Conservation (phyloP, 2,797 vertebrate genomes). For the Coregonus sp. region DNA sequence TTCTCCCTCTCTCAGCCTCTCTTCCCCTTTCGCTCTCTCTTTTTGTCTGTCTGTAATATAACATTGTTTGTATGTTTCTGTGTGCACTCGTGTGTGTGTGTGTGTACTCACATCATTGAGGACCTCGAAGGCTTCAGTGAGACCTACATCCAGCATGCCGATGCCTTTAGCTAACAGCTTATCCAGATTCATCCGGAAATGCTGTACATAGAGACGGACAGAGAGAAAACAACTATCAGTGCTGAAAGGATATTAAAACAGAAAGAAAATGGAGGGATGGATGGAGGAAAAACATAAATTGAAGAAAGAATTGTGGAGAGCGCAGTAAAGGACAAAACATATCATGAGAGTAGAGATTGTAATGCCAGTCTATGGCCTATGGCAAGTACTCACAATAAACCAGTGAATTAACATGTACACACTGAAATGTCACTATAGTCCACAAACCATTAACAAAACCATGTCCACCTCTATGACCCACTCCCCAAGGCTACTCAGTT, state of each 20-base stretch:
- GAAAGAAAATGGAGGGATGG: background rate
- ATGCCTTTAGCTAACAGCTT: conserved; percentile 96
- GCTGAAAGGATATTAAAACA: background rate
- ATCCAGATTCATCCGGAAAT: conserved; percentile 93
- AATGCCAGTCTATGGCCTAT: conserved; percentile 1
- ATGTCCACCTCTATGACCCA: conserved; percentile 3
- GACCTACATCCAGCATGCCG: conserved; percentile 94
- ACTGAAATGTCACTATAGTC: conserved; percentile 10
- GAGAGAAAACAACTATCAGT: background rate
- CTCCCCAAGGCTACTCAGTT: conserved; percentile 13
- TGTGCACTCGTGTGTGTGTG: background rate
- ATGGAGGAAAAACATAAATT: background rate
- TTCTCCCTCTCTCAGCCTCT: conserved; percentile 4
- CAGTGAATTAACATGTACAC: conserved; percentile 29
- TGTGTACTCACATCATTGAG: conserved; percentile 86
- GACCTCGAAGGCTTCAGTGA: conserved; percentile 94
- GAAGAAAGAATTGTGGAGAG: conserved; percentile 7
- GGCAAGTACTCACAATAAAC: conserved; percentile 27
- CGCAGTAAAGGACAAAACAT: background rate
- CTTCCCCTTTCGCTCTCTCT: background rate
- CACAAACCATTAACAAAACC: conserved; percentile 24
- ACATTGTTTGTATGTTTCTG: background rate
- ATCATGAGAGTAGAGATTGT: conserved; percentile 9
- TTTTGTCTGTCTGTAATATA: conserved; percentile 1
- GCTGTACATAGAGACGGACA: conserved; percentile 70